These are phyloP conservation scores for Dynastes hyllus DNA, from an alignment of 2,888 invertebrate species.

Conservation along the genomic window DNA sequence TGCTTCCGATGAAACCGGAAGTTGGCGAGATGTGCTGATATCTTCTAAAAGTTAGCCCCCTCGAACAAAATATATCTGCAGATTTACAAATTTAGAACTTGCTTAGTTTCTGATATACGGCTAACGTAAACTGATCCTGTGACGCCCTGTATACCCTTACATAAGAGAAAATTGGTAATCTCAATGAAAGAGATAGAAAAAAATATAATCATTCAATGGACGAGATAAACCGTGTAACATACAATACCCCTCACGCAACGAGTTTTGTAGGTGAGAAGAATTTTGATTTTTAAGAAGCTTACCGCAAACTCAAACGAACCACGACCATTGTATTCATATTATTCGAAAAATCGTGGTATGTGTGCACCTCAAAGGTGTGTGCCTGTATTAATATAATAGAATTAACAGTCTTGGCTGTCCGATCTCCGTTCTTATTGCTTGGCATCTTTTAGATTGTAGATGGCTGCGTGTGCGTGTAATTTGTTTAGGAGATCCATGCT, in stretches of 20 bases:
- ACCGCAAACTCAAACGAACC: slow-evolving; percentile 23
- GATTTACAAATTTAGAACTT: no score
- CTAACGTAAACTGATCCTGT: no score
- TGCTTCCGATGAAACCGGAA: no score
- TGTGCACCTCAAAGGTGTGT: slow-evolving; percentile 11
- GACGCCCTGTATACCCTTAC: no score
- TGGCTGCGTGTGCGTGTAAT: not conserved
- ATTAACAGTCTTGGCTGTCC: slow-evolving; percentile 16
- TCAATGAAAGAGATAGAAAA: not conserved
- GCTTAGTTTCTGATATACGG: no score
- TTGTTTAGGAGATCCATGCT: no score
- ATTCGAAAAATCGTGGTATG: slow-evolving; percentile 28
- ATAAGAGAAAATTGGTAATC: no score
- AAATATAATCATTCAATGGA: not conserved
- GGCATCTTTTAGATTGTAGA: not conserved
- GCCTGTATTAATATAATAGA: slow-evolving; percentile 37
- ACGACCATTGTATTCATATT: slow-evolving; percentile 44
- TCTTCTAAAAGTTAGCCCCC: no score
- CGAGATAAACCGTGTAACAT: not conserved
- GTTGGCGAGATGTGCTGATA: no score
- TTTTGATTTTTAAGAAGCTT: slow-evolving; percentile 44
- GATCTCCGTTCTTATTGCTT: not conserved
- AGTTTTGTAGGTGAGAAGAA: not conserved
- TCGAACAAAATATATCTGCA: no score
- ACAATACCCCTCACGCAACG: not conserved